Evolutionary conservation across 2,113 vertebrate genomes (phyloP).

Genomic region (Misgurnus anguillicaudatus): DNA sequence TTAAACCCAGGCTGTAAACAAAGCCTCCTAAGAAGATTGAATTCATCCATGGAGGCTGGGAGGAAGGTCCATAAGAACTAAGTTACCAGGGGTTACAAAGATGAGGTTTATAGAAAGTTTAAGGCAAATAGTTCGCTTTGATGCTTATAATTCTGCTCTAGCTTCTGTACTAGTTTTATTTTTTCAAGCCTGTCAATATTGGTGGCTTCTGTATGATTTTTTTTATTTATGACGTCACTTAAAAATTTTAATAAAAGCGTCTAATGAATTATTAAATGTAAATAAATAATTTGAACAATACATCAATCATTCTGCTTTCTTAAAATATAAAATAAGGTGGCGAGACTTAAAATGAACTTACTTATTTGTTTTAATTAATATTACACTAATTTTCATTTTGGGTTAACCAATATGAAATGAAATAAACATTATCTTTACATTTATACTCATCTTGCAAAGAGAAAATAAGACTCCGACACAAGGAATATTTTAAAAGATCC

Average conservation of each 20-base stretch:
- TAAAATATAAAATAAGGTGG: too few species aligned
- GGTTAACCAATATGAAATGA: too few species aligned
- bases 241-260: too few species aligned
- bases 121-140: neutral
- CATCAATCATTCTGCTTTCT: neutral
- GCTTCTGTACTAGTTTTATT: too few species aligned
- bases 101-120: slow-evolving; percentile 26
- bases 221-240: too few species aligned
- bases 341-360: neutral
- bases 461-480: neutral
- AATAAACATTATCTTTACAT: neutral
- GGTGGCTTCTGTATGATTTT: too few species aligned
- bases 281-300: neutral
- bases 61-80: slow-evolving; percentile 24
- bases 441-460: neutral
- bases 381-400: neutral
- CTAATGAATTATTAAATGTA: too few species aligned
- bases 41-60: slow-evolving; percentile 20
- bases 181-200: too few species aligned
- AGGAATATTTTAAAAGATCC: neutral
- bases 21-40: slow-evolving; percentile 51
- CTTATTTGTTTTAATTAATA: neutral
- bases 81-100: slow-evolving; percentile 9
- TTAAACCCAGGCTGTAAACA: slow-evolving; percentile 60
- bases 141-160: too few species aligned